Base-by-base conservation (phyloP, 2,888 invertebrate species). In the Helleia helle region DNA sequence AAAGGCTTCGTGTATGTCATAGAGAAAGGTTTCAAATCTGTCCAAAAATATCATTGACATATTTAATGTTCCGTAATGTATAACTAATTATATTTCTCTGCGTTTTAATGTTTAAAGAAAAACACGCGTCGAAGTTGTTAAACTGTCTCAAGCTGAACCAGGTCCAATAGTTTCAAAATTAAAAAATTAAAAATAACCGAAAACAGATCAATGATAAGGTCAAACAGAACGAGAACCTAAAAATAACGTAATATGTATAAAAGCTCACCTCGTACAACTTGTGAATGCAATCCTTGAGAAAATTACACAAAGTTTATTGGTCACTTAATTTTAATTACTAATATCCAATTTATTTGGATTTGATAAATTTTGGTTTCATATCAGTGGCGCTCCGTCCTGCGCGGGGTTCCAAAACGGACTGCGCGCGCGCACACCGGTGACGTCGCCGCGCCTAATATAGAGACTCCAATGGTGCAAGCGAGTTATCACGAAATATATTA, bases 391-490 rank as follows among this genome's bases (percentile, higher is more conserved):
- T 71, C 71, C 71, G 69, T 47, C 50, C 60, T 58, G 69, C 71
- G 69, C 76, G 71, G 63, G 67, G 58, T 68, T 62, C 61, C 63
- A 62, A 62, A 58, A 52, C 66, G 65, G 69, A 83, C 83, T 83
- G 80, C 77, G 75, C 69, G 63, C 55, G 65, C 61, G 55, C 52
- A 58, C 54, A 50, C 31, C 40, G 46, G 44, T 65, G 71, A 80
- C 81, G 81, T 83, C 77, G 77, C 53, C 56, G 47, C 49, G 58
- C 71, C 79, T 62, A 73, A 81, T 81, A 80, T 81, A 83, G 81
- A 51, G 54, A 50, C 50, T 48, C 43, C 41, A 47, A 45, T 41
- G 29, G 37, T 50, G 36, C 58, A 62, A 48, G 41, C 56, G 50
- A 68, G 50, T 66, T 56, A 60, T 50, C 56, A 48, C 51, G 42